Conservation (phyloP, 2,113 vertebrate species). For the Danionella cerebrum region DNA sequence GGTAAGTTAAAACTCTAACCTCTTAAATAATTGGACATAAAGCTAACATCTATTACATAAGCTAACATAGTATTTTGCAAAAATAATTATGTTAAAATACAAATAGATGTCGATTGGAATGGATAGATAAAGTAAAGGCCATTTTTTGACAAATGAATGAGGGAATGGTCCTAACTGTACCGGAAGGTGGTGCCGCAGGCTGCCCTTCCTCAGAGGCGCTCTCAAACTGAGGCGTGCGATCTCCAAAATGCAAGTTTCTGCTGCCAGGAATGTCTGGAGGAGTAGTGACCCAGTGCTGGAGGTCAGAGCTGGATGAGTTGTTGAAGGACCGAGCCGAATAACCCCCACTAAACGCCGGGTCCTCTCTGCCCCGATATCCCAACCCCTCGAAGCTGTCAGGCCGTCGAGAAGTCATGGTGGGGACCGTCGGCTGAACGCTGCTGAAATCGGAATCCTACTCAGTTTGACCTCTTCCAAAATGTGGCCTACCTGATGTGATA, state of each 20-base stretch:
- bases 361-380: constrained; percentile 76
- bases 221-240: constrained; percentile 72
- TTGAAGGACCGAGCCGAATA: constrained; percentile 66
- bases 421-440: not conserved
- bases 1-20: no score
- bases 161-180: constrained; percentile 44
- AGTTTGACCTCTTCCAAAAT: not conserved
- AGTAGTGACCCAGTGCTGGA: constrained; percentile 80
- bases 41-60: no score
- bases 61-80: no score
- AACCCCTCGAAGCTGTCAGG: constrained; percentile 88
- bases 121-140: no score
- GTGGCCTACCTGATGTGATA: not conserved
- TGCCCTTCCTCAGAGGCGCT: constrained; percentile 57
- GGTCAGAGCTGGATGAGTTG: constrained; percentile 61
- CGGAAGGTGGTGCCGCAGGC: constrained; percentile 50
- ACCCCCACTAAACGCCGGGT: constrained; percentile 56
- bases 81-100: no score
- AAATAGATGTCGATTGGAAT: no score
- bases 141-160: no score
- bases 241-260: constrained; percentile 83
- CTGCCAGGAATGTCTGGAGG: constrained; percentile 93
- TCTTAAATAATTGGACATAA: no score
- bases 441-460: not conserved
- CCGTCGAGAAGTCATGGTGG: constrained; percentile 77